phyloP scores from a whole-genome alignment of 1,140 invertebrate species.

The Bilobella aurantiaca region DNA sequence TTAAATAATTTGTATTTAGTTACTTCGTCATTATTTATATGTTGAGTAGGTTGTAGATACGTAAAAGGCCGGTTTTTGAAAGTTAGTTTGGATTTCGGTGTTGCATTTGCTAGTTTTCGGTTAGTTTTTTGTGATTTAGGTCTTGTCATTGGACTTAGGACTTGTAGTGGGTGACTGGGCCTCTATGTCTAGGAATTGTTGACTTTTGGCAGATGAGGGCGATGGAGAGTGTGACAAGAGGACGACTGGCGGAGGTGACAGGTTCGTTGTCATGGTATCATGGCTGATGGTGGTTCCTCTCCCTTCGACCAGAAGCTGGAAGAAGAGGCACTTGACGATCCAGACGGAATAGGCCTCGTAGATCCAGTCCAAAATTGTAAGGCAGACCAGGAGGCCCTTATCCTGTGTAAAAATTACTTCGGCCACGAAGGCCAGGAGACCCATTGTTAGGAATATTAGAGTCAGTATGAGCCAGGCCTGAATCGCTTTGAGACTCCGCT shows the following conservation, averaged over 20 bases:
- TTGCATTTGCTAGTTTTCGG: too few species aligned
- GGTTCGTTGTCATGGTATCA: background rate
- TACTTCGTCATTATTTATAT: too few species aligned
- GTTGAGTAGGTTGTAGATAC: too few species aligned
- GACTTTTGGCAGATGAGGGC: background rate
- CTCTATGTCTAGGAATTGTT: too few species aligned
- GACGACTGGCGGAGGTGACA: background rate
- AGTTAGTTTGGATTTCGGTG: too few species aligned
- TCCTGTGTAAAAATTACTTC: conserved; percentile 12
- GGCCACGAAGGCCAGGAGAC: background rate
- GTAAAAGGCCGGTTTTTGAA: too few species aligned
- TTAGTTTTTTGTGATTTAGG: too few species aligned
- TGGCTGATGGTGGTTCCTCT: background rate
- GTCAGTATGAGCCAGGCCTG: background rate
- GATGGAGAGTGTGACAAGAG: too few species aligned
- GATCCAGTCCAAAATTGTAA: background rate
- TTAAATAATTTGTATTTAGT: too few species aligned
- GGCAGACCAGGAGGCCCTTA: background rate
- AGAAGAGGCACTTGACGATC: conserved; percentile 2
- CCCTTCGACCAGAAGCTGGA: background rate
- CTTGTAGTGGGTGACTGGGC: too few species aligned
- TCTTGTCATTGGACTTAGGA: too few species aligned
- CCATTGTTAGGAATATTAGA: background rate
- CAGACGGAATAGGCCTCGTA: conserved; percentile 3
- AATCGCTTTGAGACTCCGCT: background rate